A percentile compares a stretch with the other conserved stretches of the same genome.
phyloP scores from a whole-genome alignment of 2,113 vertebrate species.

The Pygoscelis adeliae region DNA sequence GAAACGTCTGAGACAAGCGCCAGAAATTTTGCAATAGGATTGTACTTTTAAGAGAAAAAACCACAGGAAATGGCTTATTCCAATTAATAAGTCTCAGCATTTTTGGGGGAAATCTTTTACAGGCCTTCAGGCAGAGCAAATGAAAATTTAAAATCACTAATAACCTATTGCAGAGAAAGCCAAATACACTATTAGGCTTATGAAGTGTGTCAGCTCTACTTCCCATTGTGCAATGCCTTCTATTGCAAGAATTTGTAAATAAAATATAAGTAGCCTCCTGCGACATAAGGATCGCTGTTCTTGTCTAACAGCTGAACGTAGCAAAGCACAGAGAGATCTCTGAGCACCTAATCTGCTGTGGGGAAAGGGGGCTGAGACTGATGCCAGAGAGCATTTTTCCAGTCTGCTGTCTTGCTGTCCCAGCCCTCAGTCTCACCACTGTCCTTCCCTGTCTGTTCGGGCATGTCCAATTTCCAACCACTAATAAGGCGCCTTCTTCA shows the following conservation, averaged over 20 bases:
- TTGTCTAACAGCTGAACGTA: not conserved
- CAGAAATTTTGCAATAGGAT: not conserved
- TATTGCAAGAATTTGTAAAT: not conserved
- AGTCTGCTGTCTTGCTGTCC: not conserved
- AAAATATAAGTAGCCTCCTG: not conserved
- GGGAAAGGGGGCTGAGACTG: not conserved
- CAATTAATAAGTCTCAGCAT: not conserved
- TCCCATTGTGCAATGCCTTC: not conserved
- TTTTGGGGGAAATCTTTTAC: not conserved
- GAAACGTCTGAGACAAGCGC: not conserved
- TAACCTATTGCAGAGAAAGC: not conserved
- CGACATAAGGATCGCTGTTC: not conserved
- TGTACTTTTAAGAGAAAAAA: not conserved
- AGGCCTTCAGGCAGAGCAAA: not conserved
- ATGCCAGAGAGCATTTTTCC: not conserved
- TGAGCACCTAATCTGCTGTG: not conserved
- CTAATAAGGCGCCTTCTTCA: not conserved
- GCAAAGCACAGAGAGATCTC: not conserved
- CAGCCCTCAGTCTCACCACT: not conserved
- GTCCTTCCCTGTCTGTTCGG: rapidly evolving
- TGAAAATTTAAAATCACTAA: not conserved
- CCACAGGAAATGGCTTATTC: not conserved
- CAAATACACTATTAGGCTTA: not conserved
- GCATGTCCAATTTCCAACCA: not conserved
- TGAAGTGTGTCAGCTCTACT: not conserved